Evolutionary conservation across 2,888 invertebrate genomes (phyloP).

Genomic region (Drosophila algonquin): DNA sequence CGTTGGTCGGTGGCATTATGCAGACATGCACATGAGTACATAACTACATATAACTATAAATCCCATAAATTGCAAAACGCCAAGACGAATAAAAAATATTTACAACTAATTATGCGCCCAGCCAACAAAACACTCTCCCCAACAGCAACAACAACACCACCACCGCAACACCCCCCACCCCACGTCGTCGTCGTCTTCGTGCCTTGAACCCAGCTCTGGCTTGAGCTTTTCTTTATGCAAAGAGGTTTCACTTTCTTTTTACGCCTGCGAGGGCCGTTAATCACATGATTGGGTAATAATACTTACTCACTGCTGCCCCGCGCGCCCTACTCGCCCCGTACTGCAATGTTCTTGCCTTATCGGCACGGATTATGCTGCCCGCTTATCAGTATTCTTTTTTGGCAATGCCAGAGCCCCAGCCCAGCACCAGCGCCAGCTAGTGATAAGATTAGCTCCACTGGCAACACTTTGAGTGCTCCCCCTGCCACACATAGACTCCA

Average conservation of each 20-base stretch:
- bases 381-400: conserved; percentile 33
- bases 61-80: conserved; percentile 29
- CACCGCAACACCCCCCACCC: conserved; percentile 15
- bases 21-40: conserved; percentile 10
- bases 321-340: too few relatives aligned
- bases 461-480: conserved; percentile 9
- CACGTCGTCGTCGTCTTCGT: conserved; percentile 17
- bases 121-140: conserved; percentile 9
- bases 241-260: conserved; percentile 49
- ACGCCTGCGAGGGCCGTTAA: conserved; percentile 49
- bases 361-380: conserved; percentile 42
- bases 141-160: conserved; percentile 16
- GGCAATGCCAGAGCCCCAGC: conserved; percentile 15
- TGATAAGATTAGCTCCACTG: conserved; percentile 32
- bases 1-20: not conserved
- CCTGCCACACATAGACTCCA: not conserved
- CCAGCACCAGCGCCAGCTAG: too few relatives aligned
- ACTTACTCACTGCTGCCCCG: conserved; percentile 35
- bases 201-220: conserved; percentile 40
- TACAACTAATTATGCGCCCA: conserved; percentile 46
- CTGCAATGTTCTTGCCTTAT: conserved; percentile 46
- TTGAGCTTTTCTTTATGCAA: conserved; percentile 33
- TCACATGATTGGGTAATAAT: conserved; percentile 68
- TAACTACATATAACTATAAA: conserved; percentile 8
- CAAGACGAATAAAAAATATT: conserved; percentile 32